Evolutionary conservation across 1,140 invertebrate genomes (phyloP), one percentile per base, ranked within the genome.

Genomic region (Listronotus bonariensis): DNA sequence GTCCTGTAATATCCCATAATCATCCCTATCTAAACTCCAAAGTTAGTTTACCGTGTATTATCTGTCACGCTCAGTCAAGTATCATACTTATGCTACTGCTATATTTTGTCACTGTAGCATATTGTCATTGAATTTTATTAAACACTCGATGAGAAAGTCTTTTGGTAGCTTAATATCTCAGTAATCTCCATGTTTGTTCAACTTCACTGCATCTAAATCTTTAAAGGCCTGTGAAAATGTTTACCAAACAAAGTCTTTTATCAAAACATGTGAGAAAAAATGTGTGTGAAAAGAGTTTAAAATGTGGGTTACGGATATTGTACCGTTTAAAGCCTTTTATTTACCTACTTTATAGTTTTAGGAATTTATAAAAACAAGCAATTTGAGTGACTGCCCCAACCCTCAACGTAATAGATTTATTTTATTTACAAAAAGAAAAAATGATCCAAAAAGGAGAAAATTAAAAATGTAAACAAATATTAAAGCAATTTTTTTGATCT

Each of bases 151-250:
- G 26, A 17, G 52, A 18, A 54, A 34, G 52, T 34, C 45, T 59
- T 49, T 49, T 59, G 36, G 31, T 10, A 32, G 31, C 32, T 38
- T 17, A 38, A 38, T 59, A 12, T 46, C 18, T 34, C 34, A 15
- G 14, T 59, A 59, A 48, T 36, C 45, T 38, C 12, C 42, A 36
- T 48, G 41, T 59, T 59, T 59, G 56, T 59, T 59, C 43, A 34
- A 49, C 43, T 40, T 49, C 26, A 18, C 14, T 49, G 45, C 17
- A 38, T 48, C 46, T 20, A 59, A 59, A 41, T 48, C 32, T 43
- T 59, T 59, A 48, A 17, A 49, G 31, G 43, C 56, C 56, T 49
- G 56, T 59, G 56, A 59, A 59, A 59, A 59, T 59, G 45, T 59
- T 59, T 59, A 59, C 45, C 34, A 38, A 59, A 59, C 42, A 57